A percentile compares a stretch with the other conserved stretches of the same genome.
These are phyloP conservation scores for Brachylomia viminalis DNA, from an alignment of 2,888 invertebrate species.

Conservation along the genomic window DNA sequence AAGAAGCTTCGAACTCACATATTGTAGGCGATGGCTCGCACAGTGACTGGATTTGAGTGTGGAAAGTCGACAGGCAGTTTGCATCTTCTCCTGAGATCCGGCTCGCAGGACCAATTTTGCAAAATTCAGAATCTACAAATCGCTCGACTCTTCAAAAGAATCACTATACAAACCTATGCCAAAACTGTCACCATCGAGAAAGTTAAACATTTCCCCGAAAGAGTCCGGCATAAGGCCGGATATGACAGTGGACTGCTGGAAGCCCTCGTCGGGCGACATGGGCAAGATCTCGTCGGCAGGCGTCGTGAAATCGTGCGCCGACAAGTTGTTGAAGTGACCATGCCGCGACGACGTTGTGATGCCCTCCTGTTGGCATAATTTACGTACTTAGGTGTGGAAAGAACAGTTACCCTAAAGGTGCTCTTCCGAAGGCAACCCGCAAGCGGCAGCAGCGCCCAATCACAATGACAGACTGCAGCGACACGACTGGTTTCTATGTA, in stretches of 20 bases:
- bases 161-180: slow-evolving; percentile 81
- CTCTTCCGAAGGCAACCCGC: background rate
- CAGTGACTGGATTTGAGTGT: background rate
- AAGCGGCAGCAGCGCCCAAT: background rate
- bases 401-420: background rate
- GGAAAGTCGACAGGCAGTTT: background rate
- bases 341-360: background rate
- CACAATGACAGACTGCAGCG: background rate
- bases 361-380: slow-evolving; percentile 13
- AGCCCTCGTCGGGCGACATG: slow-evolving; percentile 80
- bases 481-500: background rate
- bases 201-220: slow-evolving; percentile 87
- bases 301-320: slow-evolving; percentile 80
- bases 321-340: slow-evolving; percentile 51
- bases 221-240: slow-evolving; percentile 87
- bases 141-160: background rate
- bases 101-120: background rate
- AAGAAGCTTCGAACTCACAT: background rate
- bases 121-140: background rate
- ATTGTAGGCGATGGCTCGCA: background rate
- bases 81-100: no score
- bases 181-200: slow-evolving; percentile 87
- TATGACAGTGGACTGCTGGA: slow-evolving; percentile 81
- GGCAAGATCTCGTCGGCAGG: slow-evolving; percentile 82
- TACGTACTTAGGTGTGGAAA: background rate